A percentile compares a stretch with the other conserved stretches of the same genome.
Evolutionary conservation across 1,140 invertebrate genomes (phyloP).

Genomic region (Phymastichus coffea): DNA sequence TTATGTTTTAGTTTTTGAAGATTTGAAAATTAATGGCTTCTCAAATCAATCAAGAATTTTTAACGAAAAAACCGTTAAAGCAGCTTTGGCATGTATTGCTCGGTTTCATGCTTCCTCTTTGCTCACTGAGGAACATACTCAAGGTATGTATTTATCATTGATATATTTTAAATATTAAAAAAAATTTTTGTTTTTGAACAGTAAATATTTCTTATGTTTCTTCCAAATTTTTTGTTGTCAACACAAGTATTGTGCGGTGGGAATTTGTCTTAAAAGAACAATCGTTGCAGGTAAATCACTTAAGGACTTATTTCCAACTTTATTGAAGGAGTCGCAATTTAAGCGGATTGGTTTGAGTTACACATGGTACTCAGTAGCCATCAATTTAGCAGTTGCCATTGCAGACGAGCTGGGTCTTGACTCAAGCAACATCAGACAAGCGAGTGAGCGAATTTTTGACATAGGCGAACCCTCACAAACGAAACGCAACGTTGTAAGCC

Average conservation of each 20-base stretch:
- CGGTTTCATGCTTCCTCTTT: conserved; percentile 60
- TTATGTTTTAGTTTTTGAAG: conserved; percentile 28
- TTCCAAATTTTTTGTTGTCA: not conserved
- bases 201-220: conserved; percentile 26
- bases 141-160: conserved; percentile 52
- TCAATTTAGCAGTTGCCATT: conserved; percentile 41
- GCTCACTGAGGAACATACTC: conserved; percentile 52
- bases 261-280: conserved; percentile 50
- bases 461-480: conserved; percentile 52
- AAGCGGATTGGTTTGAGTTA: not conserved
- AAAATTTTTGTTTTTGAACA: conserved; percentile 57
- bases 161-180: conserved; percentile 58
- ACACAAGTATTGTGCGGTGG: conserved; percentile 33
- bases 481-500: conserved; percentile 58
- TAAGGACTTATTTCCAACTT: conserved; percentile 48
- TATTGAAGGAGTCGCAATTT: conserved; percentile 34
- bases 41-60: conserved; percentile 44
- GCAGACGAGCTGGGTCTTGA: conserved; percentile 37
- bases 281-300: conserved; percentile 32
- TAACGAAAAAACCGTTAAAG: conserved; percentile 50
- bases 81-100: conserved; percentile 56
- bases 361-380: conserved; percentile 7
- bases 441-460: conserved; percentile 43
- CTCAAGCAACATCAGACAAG: conserved; percentile 41
- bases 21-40: conserved; percentile 28